phyloP scores from a whole-genome alignment of 2,888 invertebrate genomes.

The Parnassius smintheus region DNA sequence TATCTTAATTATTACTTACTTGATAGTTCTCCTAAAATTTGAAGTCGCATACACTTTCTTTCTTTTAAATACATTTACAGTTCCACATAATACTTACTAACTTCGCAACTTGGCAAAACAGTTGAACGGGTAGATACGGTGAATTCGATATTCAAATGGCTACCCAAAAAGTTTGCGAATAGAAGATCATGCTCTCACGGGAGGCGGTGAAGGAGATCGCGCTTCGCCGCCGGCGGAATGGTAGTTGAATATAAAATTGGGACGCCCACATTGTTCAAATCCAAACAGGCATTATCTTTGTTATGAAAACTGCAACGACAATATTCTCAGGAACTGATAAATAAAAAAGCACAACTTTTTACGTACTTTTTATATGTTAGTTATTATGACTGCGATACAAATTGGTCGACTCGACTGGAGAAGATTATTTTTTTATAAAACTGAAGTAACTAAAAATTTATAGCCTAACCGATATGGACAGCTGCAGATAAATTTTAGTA shows the following conservation, averaged over 20 bases:
- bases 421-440: no score
- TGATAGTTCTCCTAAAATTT: no score
- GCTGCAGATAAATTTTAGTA: no score
- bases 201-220: slow-evolving; percentile 4
- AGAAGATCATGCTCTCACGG: slow-evolving; percentile 13
- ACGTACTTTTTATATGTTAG: no score
- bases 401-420: no score
- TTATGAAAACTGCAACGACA: not conserved
- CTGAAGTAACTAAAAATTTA: no score
- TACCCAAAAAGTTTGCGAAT: slow-evolving; percentile 20
- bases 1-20: no score
- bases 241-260: slow-evolving; percentile 4
- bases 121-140: slow-evolving; percentile 6
- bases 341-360: no score
- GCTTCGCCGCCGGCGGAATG: not conserved
- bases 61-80: not conserved
- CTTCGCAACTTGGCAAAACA: slow-evolving; percentile 11
- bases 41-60: no score
- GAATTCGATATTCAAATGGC: slow-evolving; percentile 20
- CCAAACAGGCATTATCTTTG: not conserved
- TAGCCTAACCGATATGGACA: no score
- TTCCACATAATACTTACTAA: not conserved
- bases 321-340: no score
- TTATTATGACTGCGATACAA: no score
- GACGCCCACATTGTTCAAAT: slow-evolving; percentile 1